Base-by-base conservation (phyloP, 2,113 vertebrate species). In the Leptobrachium leishanense region DNA sequence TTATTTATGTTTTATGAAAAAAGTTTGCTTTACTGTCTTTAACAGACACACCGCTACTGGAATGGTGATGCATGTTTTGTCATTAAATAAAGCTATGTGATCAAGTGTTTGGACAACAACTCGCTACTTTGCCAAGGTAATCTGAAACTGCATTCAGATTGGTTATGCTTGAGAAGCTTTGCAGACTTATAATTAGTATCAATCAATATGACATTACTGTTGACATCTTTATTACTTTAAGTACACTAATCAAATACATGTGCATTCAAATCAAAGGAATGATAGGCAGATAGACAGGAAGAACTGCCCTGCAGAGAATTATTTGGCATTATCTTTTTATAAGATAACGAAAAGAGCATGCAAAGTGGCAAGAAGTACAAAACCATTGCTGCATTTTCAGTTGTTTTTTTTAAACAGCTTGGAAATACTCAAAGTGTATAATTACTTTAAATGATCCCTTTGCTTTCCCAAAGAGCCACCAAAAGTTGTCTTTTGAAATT, bases 191-290 rank as follows among this genome's bases (percentile, higher is more conserved):
- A 92, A 94, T 92, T 90, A 93, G 80, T 84, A 93, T 91, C 90
- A 88, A 92, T 93, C 91, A 92, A 85, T 73, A 76, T 89, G 90
- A 89, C 89, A 89, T 83, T 81, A 64, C 81, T 86, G 86, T 85
- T 88, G 91, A 92, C 88, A 89, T 89, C 88, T 92, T 92, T 93
- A 90, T 89, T 92, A 87, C 88, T 88, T 91, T 90, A 92, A 92
- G 90, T 85, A 87, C 84, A 89, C 90, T 90, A 89, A 91, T 92
- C 91, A 90, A 89, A 92, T 87, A 88, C 84, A 89, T 87, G 84
- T 86, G 83, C 84, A 85, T 83, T 88, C 83, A 88, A 73, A 90
- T 83, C 82, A 82, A 84, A 88, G 85, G 87, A 88, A 0, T 88
- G 90, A 91, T 84, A 87, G 89, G 83, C 79, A 90, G 87, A 81